Evolutionary conservation across 2,113 vertebrate genomes (phyloP), one percentile per base, ranked within the genome.

Genomic region (Terrapene triunguis): DNA sequence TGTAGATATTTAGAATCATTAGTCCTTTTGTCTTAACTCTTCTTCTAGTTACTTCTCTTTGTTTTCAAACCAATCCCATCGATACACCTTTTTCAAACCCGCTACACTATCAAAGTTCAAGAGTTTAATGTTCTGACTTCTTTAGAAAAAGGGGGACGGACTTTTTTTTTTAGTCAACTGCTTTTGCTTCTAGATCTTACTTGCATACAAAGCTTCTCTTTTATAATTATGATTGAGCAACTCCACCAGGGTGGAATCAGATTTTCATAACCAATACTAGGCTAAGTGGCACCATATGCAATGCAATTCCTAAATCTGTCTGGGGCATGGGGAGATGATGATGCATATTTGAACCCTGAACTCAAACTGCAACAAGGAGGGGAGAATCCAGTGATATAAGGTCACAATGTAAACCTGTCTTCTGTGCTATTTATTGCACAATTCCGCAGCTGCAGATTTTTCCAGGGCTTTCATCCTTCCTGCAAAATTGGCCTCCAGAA

Each of bases 391-490:
- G 1, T 29, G 1, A 12, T 44, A 10, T 53, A 82, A 76, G 10
- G 59, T 86, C 29, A 2, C 0, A 0, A 57, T 89, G 3, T n/a
- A 76, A 5, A 0, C 24, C 85, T 35, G 80, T n/a, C 2, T 9
- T 55, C 0, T 14, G 42, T 29, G 12, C 5, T 22, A 47, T 47
- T 89, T 96, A 85, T 5, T 62, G 6, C 9, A 51, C 0, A 24
- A 1, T 53, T 72, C 12, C 4, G n/a, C 2, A 25, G 14, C 2
- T 55, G 38, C 62, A 35, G 0, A 21, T 22, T 48, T 81, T 89
- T 95, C 47, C 4, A 62, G 48, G 84, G 54, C 84, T 89, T 1
- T 1, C 54, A 1, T 27, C 62, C 3, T 42, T 42, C 3, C 38
- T 48, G 10, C 1, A 72, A 74, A 89, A 11, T 32, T 78, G 80